phyloP scores from a whole-genome alignment of 2,888 invertebrate species.

The Phaonia tiefii region DNA sequence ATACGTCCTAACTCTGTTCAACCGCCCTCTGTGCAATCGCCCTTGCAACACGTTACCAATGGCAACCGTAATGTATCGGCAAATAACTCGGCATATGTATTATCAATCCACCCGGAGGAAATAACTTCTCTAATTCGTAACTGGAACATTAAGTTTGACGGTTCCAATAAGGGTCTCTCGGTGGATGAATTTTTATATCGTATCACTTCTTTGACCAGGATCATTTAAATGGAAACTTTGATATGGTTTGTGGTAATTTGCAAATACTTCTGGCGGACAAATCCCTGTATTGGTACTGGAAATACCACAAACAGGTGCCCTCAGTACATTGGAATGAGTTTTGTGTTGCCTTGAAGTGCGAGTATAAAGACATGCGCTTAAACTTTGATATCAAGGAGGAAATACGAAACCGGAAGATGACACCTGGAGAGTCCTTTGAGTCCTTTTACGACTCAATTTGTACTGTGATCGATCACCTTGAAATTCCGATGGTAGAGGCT shows the following conservation, averaged over 20 bases:
- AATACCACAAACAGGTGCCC: neutral
- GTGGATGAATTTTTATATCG: constrained; percentile 2
- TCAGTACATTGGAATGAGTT: neutral
- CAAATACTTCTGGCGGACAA: too few species aligned
- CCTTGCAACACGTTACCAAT: too few species aligned
- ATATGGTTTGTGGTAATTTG: neutral
- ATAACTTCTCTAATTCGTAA: too few species aligned
- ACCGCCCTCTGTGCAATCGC: too few species aligned
- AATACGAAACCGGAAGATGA: neutral
- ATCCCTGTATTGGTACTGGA: neutral
- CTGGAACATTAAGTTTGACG: constrained; percentile 51
- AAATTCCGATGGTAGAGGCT: neutral
- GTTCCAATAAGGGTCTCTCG: constrained; percentile 18
- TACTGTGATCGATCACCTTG: neutral
- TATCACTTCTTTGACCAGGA: neutral
- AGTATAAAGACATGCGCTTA: too few species aligned
- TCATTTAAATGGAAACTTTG: neutral
- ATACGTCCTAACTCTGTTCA: neutral
- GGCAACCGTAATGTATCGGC: too few species aligned
- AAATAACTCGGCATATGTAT: too few species aligned
- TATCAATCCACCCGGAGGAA: constrained; percentile 38
- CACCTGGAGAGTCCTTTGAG: neutral
- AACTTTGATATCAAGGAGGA: neutral
- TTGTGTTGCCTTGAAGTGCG: too few species aligned
- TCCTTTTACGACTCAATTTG: neutral